Evolutionary conservation across 2,113 vertebrate species (phyloP).

Genomic region (Lamprologus speciosus): DNA sequence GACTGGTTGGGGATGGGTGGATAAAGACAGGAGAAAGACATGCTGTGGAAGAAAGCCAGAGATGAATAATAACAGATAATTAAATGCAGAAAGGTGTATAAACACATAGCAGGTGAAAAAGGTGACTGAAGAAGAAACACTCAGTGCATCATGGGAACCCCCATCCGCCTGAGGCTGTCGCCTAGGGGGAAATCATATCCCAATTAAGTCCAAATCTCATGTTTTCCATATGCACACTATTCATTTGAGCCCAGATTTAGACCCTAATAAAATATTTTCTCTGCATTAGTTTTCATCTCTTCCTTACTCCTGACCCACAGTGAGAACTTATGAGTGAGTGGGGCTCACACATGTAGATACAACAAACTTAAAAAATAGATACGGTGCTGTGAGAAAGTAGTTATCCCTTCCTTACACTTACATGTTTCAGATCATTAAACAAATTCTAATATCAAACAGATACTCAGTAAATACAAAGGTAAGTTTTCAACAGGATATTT

Average conservation of each 20-base stretch:
- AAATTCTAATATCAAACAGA: fast-evolving
- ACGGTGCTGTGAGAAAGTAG: not conserved
- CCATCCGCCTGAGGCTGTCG: fast-evolving
- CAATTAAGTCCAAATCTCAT: not conserved
- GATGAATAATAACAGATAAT: not conserved
- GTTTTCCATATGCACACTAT: not conserved
- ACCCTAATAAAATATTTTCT: not conserved
- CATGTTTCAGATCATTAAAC: not conserved
- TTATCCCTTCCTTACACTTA: not conserved
- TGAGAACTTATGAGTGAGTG: not conserved
- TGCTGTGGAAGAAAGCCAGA: fast-evolving
- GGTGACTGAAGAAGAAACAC: not conserved
- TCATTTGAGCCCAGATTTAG: not conserved
- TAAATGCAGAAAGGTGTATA: not conserved
- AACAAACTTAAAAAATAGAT: not conserved
- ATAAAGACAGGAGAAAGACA: not conserved
- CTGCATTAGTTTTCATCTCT: not conserved
- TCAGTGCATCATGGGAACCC: not conserved
- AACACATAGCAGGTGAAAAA: not conserved
- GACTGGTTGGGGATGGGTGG: not conserved
- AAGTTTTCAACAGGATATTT: not conserved
- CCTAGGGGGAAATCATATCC: not conserved
- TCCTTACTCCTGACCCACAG: not conserved
- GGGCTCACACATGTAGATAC: not conserved
- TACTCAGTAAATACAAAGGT: not conserved